Evolutionary conservation across 2,888 invertebrate genomes (phyloP), one percentile per base, ranked within the genome.

Genomic region (Monopis laevigella): DNA sequence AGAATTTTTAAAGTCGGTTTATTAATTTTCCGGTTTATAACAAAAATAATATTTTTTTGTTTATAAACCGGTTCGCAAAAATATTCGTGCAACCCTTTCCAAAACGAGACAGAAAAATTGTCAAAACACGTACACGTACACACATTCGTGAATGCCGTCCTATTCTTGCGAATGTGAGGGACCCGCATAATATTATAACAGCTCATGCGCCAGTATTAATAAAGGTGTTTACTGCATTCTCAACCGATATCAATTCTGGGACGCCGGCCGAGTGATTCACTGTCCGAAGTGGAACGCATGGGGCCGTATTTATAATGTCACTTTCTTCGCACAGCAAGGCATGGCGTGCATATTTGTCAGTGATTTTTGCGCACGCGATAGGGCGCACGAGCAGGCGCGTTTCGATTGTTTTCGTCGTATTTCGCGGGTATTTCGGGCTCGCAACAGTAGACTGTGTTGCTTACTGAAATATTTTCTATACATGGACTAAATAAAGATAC

Each of bases 321-420:
- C 53, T 59, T 53, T 57, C 51, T 44, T 49, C 48, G 46, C 17
- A 7, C 14, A 30, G 30, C 13, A 12, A 12, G 13, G 2, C 7
- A 10, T 2, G 27, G 39, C 41, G 30, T 41, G 65, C 65, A 69
- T 72, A 71, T 70, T 71, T 73, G 54, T 59, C 57, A 57, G 64
- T 74, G 61, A 74, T 75, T 74, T 75, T 74, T 69, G 73, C 62
- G 58, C 51, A 59, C 55, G 59, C 59, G 61, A 58, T 68, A 66
- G 70, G 62, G 65, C 65, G 63, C 69, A 62, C 57, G 62, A 65
- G 62, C 70, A 65, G 61, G 61, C 61, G 58, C 66, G 35, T 11
- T n/a, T 11, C 24, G 67, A 77, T 78, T 77, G 78, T 80, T 80
- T 80, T 80, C 75, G 73, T 80, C 69, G 77, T 77, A 70, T 78